phyloP scores from a whole-genome alignment of 2,113 vertebrate species.

The Lampris megalopsis region DNA sequence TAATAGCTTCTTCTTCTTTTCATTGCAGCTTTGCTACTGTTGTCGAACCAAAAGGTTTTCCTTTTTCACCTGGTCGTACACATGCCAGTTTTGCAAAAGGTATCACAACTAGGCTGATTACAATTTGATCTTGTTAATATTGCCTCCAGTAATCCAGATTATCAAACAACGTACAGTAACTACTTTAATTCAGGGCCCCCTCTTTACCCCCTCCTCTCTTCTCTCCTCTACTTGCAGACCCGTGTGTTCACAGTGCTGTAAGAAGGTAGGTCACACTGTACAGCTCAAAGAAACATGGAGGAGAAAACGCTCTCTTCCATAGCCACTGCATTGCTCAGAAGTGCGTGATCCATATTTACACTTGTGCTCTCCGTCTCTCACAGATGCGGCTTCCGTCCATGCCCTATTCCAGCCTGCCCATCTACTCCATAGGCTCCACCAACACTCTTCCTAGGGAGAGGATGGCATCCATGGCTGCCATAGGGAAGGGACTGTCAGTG shows the following conservation, averaged over 20 bases:
- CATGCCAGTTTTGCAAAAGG: conserved; percentile 99
- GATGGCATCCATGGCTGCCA: conserved; percentile 62
- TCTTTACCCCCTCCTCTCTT: not conserved
- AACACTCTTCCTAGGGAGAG: conserved; percentile 88
- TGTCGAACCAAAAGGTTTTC: conserved; percentile 98
- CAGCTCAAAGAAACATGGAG: not conserved
- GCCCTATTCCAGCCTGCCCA: conserved; percentile 94
- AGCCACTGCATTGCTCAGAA: not conserved
- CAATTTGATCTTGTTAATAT: not conserved
- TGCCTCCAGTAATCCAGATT: not conserved
- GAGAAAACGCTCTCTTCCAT: not conserved
- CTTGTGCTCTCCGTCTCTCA: conserved; percentile 35
- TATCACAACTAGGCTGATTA: conserved; percentile 68
- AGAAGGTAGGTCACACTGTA: conserved; percentile 86
- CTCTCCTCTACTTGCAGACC: conserved; percentile 82
- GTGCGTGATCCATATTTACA: not conserved
- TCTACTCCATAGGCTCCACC: conserved; percentile 95
- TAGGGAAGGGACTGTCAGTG: conserved; percentile 61
- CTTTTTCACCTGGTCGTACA: conserved; percentile 98
- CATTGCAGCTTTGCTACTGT: conserved; percentile 94
- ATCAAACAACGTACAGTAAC: not conserved
- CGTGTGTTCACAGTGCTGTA: conserved; percentile 98
- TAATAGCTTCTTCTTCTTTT: not conserved
- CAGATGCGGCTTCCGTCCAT: conserved; percentile 98
- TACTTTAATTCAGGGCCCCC: not conserved